Conservation (phyloP, 2,113 vertebrate species). For the Melanotaenia duboulayi region DNA sequence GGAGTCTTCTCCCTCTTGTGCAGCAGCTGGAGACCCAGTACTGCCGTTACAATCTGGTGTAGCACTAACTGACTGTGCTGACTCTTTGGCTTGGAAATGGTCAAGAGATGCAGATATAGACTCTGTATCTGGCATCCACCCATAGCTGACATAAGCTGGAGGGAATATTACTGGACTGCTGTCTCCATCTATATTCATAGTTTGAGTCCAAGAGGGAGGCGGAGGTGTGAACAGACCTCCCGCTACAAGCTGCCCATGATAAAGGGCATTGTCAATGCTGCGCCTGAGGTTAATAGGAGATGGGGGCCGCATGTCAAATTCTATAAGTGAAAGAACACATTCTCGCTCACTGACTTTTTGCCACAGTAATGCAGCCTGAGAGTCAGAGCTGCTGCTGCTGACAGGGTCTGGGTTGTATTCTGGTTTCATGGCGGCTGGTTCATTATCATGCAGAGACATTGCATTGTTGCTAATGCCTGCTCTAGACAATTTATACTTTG, state of each 20-base stretch:
- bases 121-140: constrained; percentile 77
- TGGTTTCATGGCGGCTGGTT: constrained; percentile 52
- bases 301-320: constrained; percentile 86
- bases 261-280: constrained; percentile 88
- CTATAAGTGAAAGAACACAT: constrained; percentile 85
- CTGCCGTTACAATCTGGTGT: constrained; percentile 27
- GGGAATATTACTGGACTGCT: constrained; percentile 15
- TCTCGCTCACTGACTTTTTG: constrained; percentile 73
- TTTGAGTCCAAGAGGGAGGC: constrained; percentile 74
- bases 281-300: constrained; percentile 90
- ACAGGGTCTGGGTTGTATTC: constrained; percentile 43
- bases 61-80: constrained; percentile 25
- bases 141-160: constrained; percentile 43
- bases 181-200: constrained; percentile 12
- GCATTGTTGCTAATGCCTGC: constrained; percentile 80
- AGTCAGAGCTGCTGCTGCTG: constrained; percentile 44
- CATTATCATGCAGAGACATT: constrained; percentile 78
- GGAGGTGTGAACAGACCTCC: constrained; percentile 84
- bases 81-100: constrained; percentile 81
- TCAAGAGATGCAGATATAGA: constrained; percentile 81
- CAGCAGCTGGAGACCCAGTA: constrained; percentile 21
- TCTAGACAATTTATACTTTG: constrained; percentile 49
- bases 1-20: constrained; percentile 39
- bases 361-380: constrained; percentile 68
- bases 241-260: constrained; percentile 81